Evolutionary conservation across 2,113 vertebrate species (phyloP).

Genomic region (Pleuronectes platessa): DNA sequence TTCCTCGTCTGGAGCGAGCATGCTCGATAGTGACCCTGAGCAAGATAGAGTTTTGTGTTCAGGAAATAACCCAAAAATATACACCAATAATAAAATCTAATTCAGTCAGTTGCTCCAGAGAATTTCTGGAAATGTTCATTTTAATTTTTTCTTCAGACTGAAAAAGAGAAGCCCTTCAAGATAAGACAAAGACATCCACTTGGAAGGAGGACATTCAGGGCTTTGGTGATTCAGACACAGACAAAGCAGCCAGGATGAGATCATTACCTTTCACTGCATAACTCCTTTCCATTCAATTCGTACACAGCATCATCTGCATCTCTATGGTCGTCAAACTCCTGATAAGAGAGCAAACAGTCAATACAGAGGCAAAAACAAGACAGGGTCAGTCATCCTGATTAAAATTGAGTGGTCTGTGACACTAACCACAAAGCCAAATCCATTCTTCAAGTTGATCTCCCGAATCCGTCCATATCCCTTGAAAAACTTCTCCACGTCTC

Average conservation of each 20-base stretch:
- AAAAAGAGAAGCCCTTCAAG: too few species aligned
- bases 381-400: not conserved
- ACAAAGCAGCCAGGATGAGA: not conserved
- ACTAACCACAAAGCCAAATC: constrained; percentile 94
- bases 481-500: constrained; percentile 95
- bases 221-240: not conserved
- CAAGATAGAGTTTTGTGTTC: not conserved
- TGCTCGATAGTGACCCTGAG: constrained; percentile 90
- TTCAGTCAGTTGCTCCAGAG: too few species aligned
- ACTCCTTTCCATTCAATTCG: constrained; percentile 91
- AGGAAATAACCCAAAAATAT: not conserved
- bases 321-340: constrained; percentile 95
- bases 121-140: too few species aligned
- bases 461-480: constrained; percentile 93
- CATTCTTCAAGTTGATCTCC: constrained; percentile 93
- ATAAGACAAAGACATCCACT: too few species aligned
- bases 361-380: not conserved
- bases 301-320: constrained; percentile 95
- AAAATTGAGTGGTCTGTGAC: not conserved
- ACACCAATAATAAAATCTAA: too few species aligned
- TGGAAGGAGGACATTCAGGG: too few species aligned
- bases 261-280: constrained; percentile 90
- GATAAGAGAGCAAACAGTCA: not conserved
- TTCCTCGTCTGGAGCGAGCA: constrained; percentile 86
- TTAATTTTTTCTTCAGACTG: too few species aligned